phyloP scores from a whole-genome alignment of 2,888 invertebrate species.

The Eurois occulta region DNA sequence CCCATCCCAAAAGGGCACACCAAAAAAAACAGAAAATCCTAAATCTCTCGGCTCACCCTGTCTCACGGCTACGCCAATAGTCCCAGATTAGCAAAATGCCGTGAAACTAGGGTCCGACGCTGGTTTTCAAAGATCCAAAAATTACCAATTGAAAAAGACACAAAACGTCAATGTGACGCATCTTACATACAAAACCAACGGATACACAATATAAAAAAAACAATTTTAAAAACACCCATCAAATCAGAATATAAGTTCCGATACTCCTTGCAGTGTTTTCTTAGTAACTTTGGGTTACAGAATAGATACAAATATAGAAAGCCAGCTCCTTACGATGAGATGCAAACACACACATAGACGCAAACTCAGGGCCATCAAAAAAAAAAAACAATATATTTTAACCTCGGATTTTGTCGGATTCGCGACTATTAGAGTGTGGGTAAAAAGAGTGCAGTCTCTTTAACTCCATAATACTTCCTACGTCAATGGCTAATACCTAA shows the following conservation, averaged over 20 bases:
- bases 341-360: background rate
- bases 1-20: too few species aligned
- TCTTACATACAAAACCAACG: constrained; percentile 12
- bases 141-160: too few species aligned
- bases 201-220: background rate
- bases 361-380: background rate
- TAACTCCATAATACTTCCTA: background rate
- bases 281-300: constrained; percentile 29
- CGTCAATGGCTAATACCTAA: background rate
- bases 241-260: constrained; percentile 38
- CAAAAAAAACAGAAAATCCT: too few species aligned
- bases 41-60: background rate
- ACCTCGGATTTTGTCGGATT: too few species aligned
- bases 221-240: constrained; percentile 27
- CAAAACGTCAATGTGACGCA: background rate
- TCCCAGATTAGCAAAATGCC: background rate
- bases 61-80: background rate
- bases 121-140: background rate
- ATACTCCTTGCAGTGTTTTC: constrained; percentile 36
- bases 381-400: background rate
- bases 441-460: background rate
- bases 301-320: constrained; percentile 11
- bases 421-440: background rate
- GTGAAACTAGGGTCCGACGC: background rate
- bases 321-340: background rate